Conservation (phyloP, 2,797 vertebrate genomes). For the Hippoglossus hippoglossus region DNA sequence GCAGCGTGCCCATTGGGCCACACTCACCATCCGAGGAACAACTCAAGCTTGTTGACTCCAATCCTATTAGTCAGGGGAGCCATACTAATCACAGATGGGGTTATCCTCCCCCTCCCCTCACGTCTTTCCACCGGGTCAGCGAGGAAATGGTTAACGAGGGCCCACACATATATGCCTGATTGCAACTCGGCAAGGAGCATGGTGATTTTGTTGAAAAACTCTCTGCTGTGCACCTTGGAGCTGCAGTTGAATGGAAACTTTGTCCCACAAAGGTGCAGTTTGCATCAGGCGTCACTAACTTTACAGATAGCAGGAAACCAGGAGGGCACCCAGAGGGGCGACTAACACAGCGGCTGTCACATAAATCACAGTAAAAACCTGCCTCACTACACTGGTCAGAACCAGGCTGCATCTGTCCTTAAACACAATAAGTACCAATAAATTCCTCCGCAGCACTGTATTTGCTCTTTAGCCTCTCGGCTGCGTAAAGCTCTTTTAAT, state of each 20-base stretch:
- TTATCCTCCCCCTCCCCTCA: slow-evolving; percentile 43
- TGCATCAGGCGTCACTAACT: slow-evolving; percentile 43
- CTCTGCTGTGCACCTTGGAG: slow-evolving; percentile 40
- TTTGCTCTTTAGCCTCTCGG: slow-evolving; percentile 68
- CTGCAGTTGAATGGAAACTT: slow-evolving; percentile 65
- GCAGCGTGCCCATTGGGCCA: slow-evolving; percentile 58
- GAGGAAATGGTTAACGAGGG: slow-evolving; percentile 61
- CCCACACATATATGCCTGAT: slow-evolving; percentile 34
- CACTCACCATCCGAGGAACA: slow-evolving; percentile 67
- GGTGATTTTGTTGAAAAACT: slow-evolving; percentile 56
- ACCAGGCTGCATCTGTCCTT: slow-evolving; percentile 63
- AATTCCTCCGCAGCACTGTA: slow-evolving; percentile 72
- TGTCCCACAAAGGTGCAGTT: slow-evolving; percentile 66
- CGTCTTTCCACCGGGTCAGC: slow-evolving; percentile 44
- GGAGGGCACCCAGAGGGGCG: slow-evolving; percentile 50
- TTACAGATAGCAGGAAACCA: slow-evolving; percentile 63
- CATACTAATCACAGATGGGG: slow-evolving; percentile 75
- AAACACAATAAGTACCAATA: slow-evolving; percentile 71
- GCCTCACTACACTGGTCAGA: slow-evolving; percentile 48
- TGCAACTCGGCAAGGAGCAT: slow-evolving; percentile 31
- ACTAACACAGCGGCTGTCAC: slow-evolving; percentile 32
- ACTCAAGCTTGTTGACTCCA: slow-evolving; percentile 77
- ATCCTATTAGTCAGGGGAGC: slow-evolving; percentile 81
- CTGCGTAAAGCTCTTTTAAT: slow-evolving; percentile 76
- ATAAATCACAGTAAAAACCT: slow-evolving; percentile 60